Conservation (phyloP, 2,113 vertebrate genomes). For the Ornithorhynchus anatinus region DNA sequence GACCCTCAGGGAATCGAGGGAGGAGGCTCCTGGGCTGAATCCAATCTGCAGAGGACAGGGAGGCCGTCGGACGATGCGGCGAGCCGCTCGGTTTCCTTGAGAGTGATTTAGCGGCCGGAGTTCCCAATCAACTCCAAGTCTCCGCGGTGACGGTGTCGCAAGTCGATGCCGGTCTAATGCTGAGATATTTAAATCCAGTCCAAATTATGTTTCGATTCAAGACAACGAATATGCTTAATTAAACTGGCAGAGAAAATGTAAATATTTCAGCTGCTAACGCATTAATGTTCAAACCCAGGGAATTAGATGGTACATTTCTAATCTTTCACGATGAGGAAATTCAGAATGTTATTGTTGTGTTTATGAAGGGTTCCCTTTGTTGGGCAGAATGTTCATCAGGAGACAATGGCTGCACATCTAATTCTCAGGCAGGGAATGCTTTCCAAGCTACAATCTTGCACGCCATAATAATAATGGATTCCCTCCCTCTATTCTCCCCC, state of each 20-base stretch:
- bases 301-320: conserved; percentile 60
- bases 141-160: conserved; percentile 19
- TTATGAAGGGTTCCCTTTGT: conserved; percentile 60
- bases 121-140: conserved; percentile 39
- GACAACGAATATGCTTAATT: conserved; percentile 58
- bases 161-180: conserved; percentile 24
- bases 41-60: conserved; percentile 34
- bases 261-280: conserved; percentile 47
- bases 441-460: conserved; percentile 45
- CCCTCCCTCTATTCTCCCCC: no score
- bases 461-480: conserved; percentile 48
- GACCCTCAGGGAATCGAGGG: conserved; percentile 28
- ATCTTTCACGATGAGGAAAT: conserved; percentile 64
- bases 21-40: conserved; percentile 43
- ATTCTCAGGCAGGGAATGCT: conserved; percentile 55
- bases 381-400: conserved; percentile 54
- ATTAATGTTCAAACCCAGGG: conserved; percentile 46
- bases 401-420: conserved; percentile 52
- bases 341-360: conserved; percentile 54
- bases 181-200: conserved; percentile 48
- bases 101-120: conserved; percentile 6
- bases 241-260: conserved; percentile 55
- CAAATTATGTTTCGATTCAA: conserved; percentile 54
- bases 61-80: not conserved
- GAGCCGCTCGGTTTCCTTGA: conserved; percentile 17